Evolutionary conservation across 2,797 vertebrate species (phyloP), one percentile per base, ranked within the genome.

Genomic region (Pantherophis vulpinus): DNA sequence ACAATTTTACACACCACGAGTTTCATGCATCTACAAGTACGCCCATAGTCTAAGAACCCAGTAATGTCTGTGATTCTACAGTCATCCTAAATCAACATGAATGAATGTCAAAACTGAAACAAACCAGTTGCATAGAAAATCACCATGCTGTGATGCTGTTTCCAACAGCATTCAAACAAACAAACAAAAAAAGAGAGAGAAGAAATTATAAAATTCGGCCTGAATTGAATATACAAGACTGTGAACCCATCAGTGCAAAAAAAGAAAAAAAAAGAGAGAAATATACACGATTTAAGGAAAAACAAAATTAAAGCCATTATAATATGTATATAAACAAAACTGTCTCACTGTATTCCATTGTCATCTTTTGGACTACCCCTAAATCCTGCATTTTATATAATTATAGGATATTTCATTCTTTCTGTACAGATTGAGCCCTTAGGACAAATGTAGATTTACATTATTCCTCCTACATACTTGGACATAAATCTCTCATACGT

Each of bases 61-160:
- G 98, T 97, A 97, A 98, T 97, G 98, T 98, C 98, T 98, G 98
- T 97, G 97, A 98, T 98, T 98, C 98, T 98, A 99, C 98, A 98
- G 98, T 98, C 98, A 98, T 98, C 98, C 98, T 97, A 98, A 97
- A 97, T 98, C 98, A 98, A 98, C 97, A 98, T 98, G 97, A 98
- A 98, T 98, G 98, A 98, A 96, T 97, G 97, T 98, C 98, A 98
- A 97, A 98, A 98, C 96, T 97, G 96, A 98, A 97, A 97, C 97
- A 97, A 98, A 98, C 98, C 98, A 99, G 98, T 99, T 99, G 99
- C 99, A 99, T 99, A 99, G 99, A 99, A 98, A 99, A 98, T 99
- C 98, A 99, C 99, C 99, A 99, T 99, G 99, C 99, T 98, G 98
- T 94, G 97, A 98, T 98, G 98, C 98, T 96, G 98, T 98, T 96